A percentile compares a stretch with the other conserved stretches of the same genome.
These are phyloP conservation scores for Nomada lathburiana DNA, from an alignment of 2,888 invertebrate species.

Conservation along the genomic window DNA sequence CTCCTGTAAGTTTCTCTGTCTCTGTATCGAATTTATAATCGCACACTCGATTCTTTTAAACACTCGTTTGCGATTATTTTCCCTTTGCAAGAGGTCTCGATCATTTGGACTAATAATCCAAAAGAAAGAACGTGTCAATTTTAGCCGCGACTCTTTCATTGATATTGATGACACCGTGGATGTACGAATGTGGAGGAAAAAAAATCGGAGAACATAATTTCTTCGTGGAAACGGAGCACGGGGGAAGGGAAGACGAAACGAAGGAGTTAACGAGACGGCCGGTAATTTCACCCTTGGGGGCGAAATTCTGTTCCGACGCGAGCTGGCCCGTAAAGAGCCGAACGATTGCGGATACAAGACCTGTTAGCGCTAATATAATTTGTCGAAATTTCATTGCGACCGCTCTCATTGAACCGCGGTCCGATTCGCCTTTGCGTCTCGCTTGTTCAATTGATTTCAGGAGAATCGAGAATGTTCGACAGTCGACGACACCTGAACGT, in stretches of 20 bases:
- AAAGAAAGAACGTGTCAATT: not conserved
- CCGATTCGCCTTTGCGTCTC: conserved; percentile 27
- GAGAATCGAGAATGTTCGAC: not conserved
- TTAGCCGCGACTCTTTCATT: conserved; percentile 36
- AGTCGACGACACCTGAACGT: not conserved
- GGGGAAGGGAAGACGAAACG: conserved; percentile 36
- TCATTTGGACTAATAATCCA: not conserved
- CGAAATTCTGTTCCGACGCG: conserved; percentile 37
- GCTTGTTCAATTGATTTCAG: conserved; percentile 3
- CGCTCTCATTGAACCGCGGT: conserved; percentile 17
- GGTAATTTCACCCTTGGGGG: conserved; percentile 55
- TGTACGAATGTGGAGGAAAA: conserved; percentile 34
- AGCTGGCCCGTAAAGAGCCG: conserved; percentile 23
- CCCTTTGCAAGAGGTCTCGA: not conserved
- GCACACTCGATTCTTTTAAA: not conserved
- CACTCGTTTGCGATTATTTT: not conserved
- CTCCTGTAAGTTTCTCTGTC: conserved; percentile 12
- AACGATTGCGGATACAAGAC: conserved; percentile 34
- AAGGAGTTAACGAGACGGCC: conserved; percentile 61
- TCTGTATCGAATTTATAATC: not conserved
- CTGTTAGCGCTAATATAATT: conserved; percentile 57
- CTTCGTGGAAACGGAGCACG: conserved; percentile 24
- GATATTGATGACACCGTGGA: conserved; percentile 41
- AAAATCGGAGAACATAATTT: conserved; percentile 25
- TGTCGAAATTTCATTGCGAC: conserved; percentile 32